Evolutionary conservation across 2,797 vertebrate species (phyloP).

Genomic region (Notolepis coatsorum): DNA sequence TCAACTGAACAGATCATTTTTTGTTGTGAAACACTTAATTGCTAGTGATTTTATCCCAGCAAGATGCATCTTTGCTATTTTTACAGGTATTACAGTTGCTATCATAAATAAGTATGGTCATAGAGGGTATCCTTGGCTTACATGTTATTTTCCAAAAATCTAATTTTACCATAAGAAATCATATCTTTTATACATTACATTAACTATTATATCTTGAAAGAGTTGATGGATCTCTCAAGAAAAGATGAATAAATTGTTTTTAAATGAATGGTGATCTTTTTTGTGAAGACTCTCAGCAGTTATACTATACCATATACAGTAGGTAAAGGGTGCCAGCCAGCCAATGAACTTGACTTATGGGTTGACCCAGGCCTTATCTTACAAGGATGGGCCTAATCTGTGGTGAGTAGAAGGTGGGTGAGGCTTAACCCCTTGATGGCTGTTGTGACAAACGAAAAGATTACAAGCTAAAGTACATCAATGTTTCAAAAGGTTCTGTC

Average conservation of each 20-base stretch:
- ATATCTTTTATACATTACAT: neutral
- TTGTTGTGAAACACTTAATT: neutral
- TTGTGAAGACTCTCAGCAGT: neutral
- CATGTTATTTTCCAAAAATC: too few species aligned
- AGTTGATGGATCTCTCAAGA: neutral
- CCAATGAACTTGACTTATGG: conserved; percentile 6
- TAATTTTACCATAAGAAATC: neutral
- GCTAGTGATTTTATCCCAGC: neutral
- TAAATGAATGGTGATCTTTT: neutral
- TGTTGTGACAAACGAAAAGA: conserved; percentile 55
- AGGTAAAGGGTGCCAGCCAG: neutral
- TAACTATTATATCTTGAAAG: neutral
- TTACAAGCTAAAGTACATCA: conserved; percentile 58
- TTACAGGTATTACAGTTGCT: neutral
- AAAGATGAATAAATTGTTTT: neutral
- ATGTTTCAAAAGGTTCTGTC: conserved; percentile 20
- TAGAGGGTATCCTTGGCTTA: neutral
- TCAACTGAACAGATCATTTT: neutral
- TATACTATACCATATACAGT: neutral
- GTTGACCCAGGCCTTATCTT: neutral
- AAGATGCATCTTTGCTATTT: neutral
- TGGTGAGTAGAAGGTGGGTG: conserved; percentile 23
- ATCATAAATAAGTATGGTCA: neutral
- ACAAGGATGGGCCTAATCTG: conserved; percentile 46
- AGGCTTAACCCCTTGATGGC: conserved; percentile 36